Evolutionary conservation across 2,888 invertebrate species (phyloP), one percentile per base, ranked within the genome.

Genomic region (Carcina quercana): DNA sequence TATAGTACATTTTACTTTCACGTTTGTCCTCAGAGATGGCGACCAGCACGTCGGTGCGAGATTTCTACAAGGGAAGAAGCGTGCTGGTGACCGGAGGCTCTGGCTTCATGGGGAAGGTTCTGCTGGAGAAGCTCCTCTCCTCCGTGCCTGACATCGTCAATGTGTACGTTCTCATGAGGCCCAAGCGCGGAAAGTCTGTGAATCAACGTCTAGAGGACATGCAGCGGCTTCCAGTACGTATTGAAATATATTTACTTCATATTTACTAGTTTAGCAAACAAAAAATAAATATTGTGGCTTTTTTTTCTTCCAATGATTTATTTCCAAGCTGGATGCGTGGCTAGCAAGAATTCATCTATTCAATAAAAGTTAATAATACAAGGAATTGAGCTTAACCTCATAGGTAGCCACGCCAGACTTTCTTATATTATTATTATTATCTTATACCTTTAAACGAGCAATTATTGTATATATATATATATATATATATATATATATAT

Each of bases 51-150:
- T 79, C 85, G 1, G 70, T 88, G 24, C 75, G 86, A 43, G 86
- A 88, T 28, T 88, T 86, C 58, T 89, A 88, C 68, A 83, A 73
- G 42, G 87, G 78, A 15, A 82, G 84, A 47, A 86, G 67, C 26
- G 52, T 89, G 29, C 82, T 89, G 19, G 74, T 89, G 11, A 89
- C 89, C 1, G 89, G 89, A 1, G 88, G 87, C 1, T 86, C 88
- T 0, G 89, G 89, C 0, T 87, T 89, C 43, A 89, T 89, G 89
- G 89, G 89, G 11, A 86, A 86, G 52, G 86, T 86, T 5, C 69
- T 90, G 10, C 53, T 90, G 20, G 90, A 90, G 59, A 90, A 90
- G 51, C 59, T 91, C 3, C 74, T 91, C 2, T 88, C 87, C 53
- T 71, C 86, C 2, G 78, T 89, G 34, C 86, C 87, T 3, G 87